phyloP scores from a whole-genome alignment of 2,797 vertebrate species.

The Xenops minutus region DNA sequence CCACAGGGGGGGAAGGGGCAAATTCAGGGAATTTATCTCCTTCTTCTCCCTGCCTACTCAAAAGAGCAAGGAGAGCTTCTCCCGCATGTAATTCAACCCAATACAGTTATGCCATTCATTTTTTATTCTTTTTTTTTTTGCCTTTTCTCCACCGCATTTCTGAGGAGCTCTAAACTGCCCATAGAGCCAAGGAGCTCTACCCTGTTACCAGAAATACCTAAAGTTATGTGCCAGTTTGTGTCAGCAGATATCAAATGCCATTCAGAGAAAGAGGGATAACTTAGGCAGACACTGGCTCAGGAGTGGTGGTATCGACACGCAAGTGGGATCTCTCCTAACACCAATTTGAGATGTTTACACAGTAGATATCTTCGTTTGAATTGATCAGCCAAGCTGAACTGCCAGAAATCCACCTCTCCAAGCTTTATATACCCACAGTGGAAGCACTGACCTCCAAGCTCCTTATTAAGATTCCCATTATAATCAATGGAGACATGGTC shows the following conservation, averaged over 20 bases:
- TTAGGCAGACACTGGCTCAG: background rate
- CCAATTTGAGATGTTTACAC: background rate
- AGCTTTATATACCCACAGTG: background rate
- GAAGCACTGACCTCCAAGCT: background rate
- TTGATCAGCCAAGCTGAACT: background rate
- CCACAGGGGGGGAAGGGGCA: background rate
- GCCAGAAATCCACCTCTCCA: background rate
- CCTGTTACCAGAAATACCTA: background rate
- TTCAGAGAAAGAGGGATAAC: background rate
- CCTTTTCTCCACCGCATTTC: background rate
- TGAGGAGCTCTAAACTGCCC: background rate
- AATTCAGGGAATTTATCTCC: background rate
- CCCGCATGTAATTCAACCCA: background rate
- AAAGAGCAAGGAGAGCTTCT: background rate
- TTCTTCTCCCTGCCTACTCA: background rate
- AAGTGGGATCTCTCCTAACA: background rate
- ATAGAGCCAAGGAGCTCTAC: background rate
- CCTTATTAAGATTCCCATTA: conserved; percentile 23
- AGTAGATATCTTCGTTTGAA: background rate
- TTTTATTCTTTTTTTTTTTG: background rate
- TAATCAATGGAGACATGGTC: background rate
- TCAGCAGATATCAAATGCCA: background rate
- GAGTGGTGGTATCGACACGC: background rate
- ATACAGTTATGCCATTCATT: background rate
- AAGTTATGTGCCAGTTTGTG: background rate